Conservation (phyloP, 2,888 invertebrate species). For the Caenorhabditis sinica region DNA sequence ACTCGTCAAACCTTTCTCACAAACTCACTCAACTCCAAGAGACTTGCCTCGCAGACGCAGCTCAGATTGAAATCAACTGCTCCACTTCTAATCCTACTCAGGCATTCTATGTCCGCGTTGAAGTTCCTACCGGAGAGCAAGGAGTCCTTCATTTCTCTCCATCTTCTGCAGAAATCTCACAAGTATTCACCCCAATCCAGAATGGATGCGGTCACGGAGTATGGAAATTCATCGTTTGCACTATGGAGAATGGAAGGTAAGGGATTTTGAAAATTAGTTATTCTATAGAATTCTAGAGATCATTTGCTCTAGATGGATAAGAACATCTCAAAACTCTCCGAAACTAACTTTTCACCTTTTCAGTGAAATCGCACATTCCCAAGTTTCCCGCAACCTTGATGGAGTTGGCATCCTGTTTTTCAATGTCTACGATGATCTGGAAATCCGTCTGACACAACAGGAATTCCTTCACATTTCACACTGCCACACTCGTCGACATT, state of each 20-base stretch:
- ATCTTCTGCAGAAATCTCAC: slow-evolving; percentile 65
- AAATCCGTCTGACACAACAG: slow-evolving; percentile 73
- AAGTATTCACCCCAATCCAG: slow-evolving; percentile 72
- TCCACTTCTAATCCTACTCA: slow-evolving; percentile 52
- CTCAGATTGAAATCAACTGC: slow-evolving; percentile 77
- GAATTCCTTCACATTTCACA: slow-evolving; percentile 77
- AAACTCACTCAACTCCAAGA: slow-evolving; percentile 20
- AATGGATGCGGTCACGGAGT: slow-evolving; percentile 77
- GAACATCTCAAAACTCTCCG: background rate
- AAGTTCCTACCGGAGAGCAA: slow-evolving; percentile 75
- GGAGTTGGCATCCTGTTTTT: slow-evolving; percentile 81
- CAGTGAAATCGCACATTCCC: slow-evolving; percentile 63
- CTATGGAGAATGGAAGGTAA: slow-evolving; percentile 59
- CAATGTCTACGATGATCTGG: slow-evolving; percentile 73
- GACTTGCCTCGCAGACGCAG: slow-evolving; percentile 60
- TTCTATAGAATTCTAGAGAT: background rate
- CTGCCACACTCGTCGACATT: slow-evolving; percentile 72
- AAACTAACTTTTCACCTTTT: slow-evolving; percentile 20
- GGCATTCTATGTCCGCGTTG: slow-evolving; percentile 70
- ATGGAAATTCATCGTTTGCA: slow-evolving; percentile 74
- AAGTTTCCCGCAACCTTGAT: slow-evolving; percentile 72
- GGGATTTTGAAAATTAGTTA: slow-evolving; percentile 3
- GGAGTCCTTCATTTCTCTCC: slow-evolving; percentile 71
- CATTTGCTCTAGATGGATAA: background rate
- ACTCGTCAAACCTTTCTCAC: slow-evolving; percentile 48